phyloP scores from a whole-genome alignment of 2,113 vertebrate genomes.

The Eidolon helvum region DNA sequence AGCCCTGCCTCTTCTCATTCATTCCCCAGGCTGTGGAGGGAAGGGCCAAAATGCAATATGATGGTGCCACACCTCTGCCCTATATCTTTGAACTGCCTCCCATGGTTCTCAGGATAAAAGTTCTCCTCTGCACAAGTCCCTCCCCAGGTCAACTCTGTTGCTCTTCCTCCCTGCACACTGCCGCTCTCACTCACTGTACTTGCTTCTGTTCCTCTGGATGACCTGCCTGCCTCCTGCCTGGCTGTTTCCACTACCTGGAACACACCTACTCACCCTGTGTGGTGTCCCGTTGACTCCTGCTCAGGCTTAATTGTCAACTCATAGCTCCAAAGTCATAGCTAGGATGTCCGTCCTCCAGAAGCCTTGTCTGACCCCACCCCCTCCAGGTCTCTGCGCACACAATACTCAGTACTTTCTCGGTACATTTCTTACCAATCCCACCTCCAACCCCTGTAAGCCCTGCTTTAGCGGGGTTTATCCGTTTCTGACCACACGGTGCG shows the following conservation, averaged over 20 bases:
- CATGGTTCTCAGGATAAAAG: background rate
- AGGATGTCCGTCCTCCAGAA: background rate
- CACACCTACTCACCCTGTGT: background rate
- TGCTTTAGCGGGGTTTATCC: too few relatives aligned
- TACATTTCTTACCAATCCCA: background rate
- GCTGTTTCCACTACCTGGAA: background rate
- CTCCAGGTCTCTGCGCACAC: background rate
- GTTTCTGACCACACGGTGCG: background rate
- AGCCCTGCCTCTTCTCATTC: background rate
- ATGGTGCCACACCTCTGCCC: background rate
- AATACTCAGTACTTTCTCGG: background rate
- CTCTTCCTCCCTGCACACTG: background rate
- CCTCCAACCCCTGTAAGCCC: background rate
- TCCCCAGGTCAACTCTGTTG: background rate
- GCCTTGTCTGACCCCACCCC: background rate
- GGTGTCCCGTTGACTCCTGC: background rate
- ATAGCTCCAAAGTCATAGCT: background rate
- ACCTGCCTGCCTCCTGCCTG: background rate
- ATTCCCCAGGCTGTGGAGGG: background rate
- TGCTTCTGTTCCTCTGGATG: background rate
- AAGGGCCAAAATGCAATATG: background rate
- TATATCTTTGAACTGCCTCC: background rate
- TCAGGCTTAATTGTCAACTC: background rate
- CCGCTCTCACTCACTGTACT: background rate
- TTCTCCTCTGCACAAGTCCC: background rate